phyloP scores from a whole-genome alignment of 2,797 vertebrate genomes.

The Pristis pectinata region DNA sequence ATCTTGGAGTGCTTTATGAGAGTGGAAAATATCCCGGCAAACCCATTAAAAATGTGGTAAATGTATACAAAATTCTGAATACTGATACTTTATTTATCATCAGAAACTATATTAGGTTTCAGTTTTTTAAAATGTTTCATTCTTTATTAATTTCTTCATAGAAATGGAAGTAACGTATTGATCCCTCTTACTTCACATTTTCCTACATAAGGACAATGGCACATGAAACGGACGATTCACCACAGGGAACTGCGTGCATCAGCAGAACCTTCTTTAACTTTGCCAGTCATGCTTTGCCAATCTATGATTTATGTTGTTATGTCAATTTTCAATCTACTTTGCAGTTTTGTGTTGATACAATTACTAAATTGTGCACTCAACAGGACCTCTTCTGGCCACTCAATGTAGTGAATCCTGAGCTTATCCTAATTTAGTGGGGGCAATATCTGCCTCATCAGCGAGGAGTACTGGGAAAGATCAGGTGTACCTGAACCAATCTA shows the following conservation, averaged over 20 bases:
- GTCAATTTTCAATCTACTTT: not conserved
- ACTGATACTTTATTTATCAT: not conserved
- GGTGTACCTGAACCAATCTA: not conserved
- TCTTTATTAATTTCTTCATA: not conserved
- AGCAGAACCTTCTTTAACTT: not conserved
- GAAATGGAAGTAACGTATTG: not conserved
- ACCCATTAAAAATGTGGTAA: slow-evolving; percentile 69
- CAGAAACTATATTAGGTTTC: not conserved
- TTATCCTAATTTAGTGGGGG: not conserved
- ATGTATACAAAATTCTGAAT: slow-evolving; percentile 41
- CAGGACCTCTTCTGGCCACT: not conserved
- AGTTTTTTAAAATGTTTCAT: not conserved
- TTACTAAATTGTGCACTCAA: not conserved
- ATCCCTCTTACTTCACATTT: not conserved
- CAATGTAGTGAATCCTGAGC: not conserved
- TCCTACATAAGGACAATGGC: no score
- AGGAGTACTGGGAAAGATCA: not conserved
- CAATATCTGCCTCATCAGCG: not conserved
- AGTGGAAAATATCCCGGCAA: slow-evolving; percentile 61
- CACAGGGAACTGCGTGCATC: not conserved
- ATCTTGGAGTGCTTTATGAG: slow-evolving; percentile 75
- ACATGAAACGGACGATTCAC: not conserved
- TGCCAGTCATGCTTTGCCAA: not conserved
- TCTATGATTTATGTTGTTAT: not conserved
- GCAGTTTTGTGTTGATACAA: not conserved